phyloP scores from a whole-genome alignment of 2,888 invertebrate species.

The Himalopsyche kuldschensis region DNA sequence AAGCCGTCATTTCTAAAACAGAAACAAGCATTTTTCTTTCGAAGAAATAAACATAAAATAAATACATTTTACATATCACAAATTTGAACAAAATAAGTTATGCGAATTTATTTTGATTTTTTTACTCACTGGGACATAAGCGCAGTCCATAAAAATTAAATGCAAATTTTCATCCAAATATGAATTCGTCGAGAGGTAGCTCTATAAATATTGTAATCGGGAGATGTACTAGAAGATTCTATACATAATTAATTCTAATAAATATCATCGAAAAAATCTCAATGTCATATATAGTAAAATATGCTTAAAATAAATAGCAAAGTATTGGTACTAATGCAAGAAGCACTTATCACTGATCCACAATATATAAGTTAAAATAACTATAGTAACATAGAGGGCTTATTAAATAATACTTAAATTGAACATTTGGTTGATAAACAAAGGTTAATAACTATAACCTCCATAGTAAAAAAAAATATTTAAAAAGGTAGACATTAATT shows the following conservation, averaged over 20 bases:
- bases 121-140: neutral
- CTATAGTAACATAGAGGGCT: conserved; percentile 10
- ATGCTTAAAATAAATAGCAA: conserved; percentile 29
- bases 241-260: neutral
- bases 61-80: neutral
- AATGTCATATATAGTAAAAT: neutral
- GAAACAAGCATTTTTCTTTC: neutral
- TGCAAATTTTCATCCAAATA: neutral
- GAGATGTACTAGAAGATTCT: neutral
- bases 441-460: conserved; percentile 17
- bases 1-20: neutral
- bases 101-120: neutral
- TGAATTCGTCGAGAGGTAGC: neutral
- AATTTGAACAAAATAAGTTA: neutral
- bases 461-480: conserved; percentile 17
- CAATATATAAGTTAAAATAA: conserved; percentile 4
- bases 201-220: neutral
- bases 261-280: neutral
- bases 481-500: neutral
- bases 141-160: neutral
- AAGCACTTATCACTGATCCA: conserved; percentile 29
- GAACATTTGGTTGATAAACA: conserved; percentile 31
- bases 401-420: conserved; percentile 14
- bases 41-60: neutral
- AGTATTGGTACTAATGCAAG: conserved; percentile 39